These are phyloP conservation scores for Drosophila paucipuncta DNA, from an alignment of 2,888 invertebrate species.

Conservation along the genomic window DNA sequence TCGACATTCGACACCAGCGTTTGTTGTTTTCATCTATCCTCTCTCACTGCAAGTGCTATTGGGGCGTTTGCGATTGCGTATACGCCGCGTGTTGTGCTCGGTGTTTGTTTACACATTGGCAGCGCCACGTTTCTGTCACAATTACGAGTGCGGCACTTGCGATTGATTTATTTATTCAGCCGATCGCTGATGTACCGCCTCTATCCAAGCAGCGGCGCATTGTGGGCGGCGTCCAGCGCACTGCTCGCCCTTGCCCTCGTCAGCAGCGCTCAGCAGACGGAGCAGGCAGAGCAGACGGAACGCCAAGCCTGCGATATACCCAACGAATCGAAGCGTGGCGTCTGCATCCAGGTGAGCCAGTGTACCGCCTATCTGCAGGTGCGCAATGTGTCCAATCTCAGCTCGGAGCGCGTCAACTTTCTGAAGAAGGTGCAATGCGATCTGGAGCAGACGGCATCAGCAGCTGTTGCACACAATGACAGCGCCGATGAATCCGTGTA, in stretches of 20 bases:
- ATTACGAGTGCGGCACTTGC: slow-evolving; percentile 10
- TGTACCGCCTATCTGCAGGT: slow-evolving; percentile 83
- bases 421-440: slow-evolving; percentile 84
- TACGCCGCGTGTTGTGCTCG: slow-evolving; percentile 46
- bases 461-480: background rate
- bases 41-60: slow-evolving; percentile 12
- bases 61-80: slow-evolving; percentile 53
- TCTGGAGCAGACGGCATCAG: slow-evolving; percentile 29
- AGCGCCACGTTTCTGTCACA: slow-evolving; percentile 28
- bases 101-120: slow-evolving; percentile 33
- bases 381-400: slow-evolving; percentile 76
- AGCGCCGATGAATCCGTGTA: slow-evolving; percentile 24
- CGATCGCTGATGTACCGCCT: slow-evolving; percentile 30
- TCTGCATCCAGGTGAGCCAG: slow-evolving; percentile 75
- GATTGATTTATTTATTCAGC: slow-evolving; percentile 26
- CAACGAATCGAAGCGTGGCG: slow-evolving; percentile 82
- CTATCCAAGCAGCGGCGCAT: slow-evolving; percentile 35
- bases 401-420: slow-evolving; percentile 82
- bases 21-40: slow-evolving; percentile 22
- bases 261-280: slow-evolving; percentile 12
- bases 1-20: slow-evolving; percentile 20
- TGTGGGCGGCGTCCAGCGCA: slow-evolving; percentile 56
- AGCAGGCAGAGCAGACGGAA: slow-evolving; percentile 12
- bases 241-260: slow-evolving; percentile 40
- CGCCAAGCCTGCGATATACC: slow-evolving; percentile 82